Base-by-base conservation (phyloP, 2,797 vertebrate genomes). In the Notolepis coatsorum region DNA sequence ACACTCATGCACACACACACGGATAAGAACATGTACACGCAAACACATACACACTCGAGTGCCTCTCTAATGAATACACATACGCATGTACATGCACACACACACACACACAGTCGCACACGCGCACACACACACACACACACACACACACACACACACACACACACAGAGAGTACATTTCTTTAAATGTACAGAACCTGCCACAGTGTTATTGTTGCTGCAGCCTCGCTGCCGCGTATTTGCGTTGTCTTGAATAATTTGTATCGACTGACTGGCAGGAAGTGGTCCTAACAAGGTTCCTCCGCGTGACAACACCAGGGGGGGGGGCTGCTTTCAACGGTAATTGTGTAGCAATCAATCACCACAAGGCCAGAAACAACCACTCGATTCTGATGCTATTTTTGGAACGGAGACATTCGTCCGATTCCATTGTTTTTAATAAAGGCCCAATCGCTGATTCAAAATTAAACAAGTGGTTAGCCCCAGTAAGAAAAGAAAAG, bases 331-430 rank as follows among this genome's bases (percentile, higher is more conserved):
- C 82, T 89, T 81, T 83, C 77, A 79, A 67, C 75, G 67, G 73
- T 90, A 89, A 89, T 90, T 90, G 87, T 89, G 77, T 75, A 64
- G 74, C 76, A 87, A 91, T 90, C 89, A 89, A 88, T 90, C 84
- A 83, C 77, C 80, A 82, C 55, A 73, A 13, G 79, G 81, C 58
- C 62, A 61, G 65, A 73, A 71, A 80, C 74, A 66, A 31, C 61
- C 78, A n/a, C n/a, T 48, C 69, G 66, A 65, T 73, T 75, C 39
- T n/a, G 53, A 51, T 79, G 66, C 79, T 88, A 86, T 87, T 87
- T 87, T 77, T 77, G 77, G 77, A n/a, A n/a, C n/a, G n/a, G n/a
- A n/a, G n/a, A n/a, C n/a, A n/a, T n/a, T n/a, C n/a, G n/a, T n/a
- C n/a, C n/a, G n/a, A n/a, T n/a, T n/a, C n/a, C n/a, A n/a, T n/a